A percentile compares a stretch with the other conserved stretches of the same genome.
Evolutionary conservation across 2,888 invertebrate species (phyloP).

Genomic region (Esperia sulphurella): DNA sequence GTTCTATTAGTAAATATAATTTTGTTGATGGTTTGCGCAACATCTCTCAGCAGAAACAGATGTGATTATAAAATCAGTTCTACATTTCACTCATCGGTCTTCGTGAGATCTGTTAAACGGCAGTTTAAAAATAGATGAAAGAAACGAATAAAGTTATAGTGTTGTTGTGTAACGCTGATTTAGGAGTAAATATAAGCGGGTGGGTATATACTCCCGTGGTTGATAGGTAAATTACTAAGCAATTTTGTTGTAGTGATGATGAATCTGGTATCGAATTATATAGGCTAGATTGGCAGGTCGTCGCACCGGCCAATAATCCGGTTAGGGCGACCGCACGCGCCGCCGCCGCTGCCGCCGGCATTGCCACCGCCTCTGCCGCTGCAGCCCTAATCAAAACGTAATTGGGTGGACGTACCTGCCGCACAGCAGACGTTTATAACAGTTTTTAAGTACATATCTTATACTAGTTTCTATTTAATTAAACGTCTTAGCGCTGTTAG

Average conservation of each 20-base stretch:
- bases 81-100: neutral
- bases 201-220: neutral
- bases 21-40: constrained; percentile 1
- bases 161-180: neutral
- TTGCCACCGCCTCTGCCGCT: constrained; percentile 25
- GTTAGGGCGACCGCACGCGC: constrained; percentile 64
- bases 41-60: constrained; percentile 1
- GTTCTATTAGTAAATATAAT: neutral
- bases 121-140: neutral
- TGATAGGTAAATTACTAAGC: neutral
- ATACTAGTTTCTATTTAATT: no score
- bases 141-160: neutral
- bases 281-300: constrained; percentile 18
- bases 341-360: constrained; percentile 22
- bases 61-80: constrained; percentile 1
- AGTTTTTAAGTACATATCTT: neutral
- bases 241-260: constrained; percentile 35
- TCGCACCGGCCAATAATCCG: constrained; percentile 51
- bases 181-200: neutral
- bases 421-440: constrained; percentile 13
- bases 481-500: no score
- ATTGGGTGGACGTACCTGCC: constrained; percentile 64
- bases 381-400: constrained; percentile 64
- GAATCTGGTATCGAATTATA: constrained; percentile 49
- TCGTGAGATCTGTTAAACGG: neutral